Evolutionary conservation across 2,113 vertebrate species (phyloP).

Genomic region (Campylorhamphus procurvoides): DNA sequence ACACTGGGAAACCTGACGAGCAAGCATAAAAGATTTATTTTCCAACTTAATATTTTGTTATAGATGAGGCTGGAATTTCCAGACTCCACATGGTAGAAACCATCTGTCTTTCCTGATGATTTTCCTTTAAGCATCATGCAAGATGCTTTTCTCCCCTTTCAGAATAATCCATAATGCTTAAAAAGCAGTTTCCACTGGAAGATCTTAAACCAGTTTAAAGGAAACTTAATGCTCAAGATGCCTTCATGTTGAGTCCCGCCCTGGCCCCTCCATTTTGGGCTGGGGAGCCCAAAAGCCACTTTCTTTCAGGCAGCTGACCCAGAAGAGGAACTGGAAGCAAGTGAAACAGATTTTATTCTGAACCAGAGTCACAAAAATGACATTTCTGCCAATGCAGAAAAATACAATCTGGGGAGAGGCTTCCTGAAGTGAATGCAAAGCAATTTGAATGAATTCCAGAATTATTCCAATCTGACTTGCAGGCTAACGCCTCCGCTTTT

Average conservation of each 20-base stretch:
- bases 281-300: neutral
- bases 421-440: conserved; percentile 15
- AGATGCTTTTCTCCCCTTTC: neutral
- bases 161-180: neutral
- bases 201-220: neutral
- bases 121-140: neutral
- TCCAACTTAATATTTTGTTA: neutral
- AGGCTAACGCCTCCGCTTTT: neutral
- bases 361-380: neutral
- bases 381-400: neutral
- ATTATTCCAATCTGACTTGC: neutral
- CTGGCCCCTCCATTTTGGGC: neutral
- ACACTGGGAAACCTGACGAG: neutral
- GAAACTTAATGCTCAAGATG: neutral
- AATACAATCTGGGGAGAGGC: neutral
- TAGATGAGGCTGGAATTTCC: neutral
- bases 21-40: neutral
- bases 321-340: neutral
- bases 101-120: neutral
- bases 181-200: neutral
- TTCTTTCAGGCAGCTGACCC: neutral
- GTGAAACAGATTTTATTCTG: neutral
- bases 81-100: neutral
- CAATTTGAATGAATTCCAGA: neutral
- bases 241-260: neutral